Evolutionary conservation across 92 coral and sea anemone genomes (phyloP).

Genomic region (Desmophyllum pertusum): DNA sequence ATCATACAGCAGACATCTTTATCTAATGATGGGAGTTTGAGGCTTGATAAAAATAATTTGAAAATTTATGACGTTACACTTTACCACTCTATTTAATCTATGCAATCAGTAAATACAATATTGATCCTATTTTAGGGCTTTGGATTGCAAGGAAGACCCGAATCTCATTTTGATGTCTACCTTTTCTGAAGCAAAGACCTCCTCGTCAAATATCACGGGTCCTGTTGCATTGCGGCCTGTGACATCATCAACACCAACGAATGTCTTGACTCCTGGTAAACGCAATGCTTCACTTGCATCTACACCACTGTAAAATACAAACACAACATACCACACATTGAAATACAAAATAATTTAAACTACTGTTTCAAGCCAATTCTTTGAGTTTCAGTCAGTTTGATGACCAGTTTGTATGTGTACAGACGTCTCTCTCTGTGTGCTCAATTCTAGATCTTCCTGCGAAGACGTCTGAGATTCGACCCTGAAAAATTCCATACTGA

Average conservation of each 20-base stretch:
- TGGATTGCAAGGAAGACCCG: background rate
- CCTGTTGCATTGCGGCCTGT: slow-evolving; percentile 62
- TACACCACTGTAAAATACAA: slow-evolving; percentile 31
- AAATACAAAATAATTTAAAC: too few relatives aligned
- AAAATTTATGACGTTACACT: too few relatives aligned
- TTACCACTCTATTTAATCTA: too few relatives aligned
- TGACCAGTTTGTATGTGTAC: background rate
- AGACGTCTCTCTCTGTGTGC: background rate
- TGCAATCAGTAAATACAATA: too few relatives aligned
- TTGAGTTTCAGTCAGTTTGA: background rate
- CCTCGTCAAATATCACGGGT: slow-evolving; percentile 55
- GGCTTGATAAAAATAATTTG: too few relatives aligned
- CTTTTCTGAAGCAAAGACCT: slow-evolving; percentile 61
- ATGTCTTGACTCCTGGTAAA: slow-evolving; percentile 65
- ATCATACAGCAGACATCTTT: too few relatives aligned
- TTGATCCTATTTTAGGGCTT: too few relatives aligned
- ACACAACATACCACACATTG: too few relatives aligned
- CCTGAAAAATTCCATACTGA: background rate
- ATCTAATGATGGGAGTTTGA: too few relatives aligned
- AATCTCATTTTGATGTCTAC: slow-evolving; percentile 6
- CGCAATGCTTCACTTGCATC: slow-evolving; percentile 58
- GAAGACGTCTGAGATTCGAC: background rate
- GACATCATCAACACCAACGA: slow-evolving; percentile 63
- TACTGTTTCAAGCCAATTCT: background rate
- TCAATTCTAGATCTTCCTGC: background rate